phyloP scores from a whole-genome alignment of 2,888 invertebrate genomes.

The Catocala nupta region DNA sequence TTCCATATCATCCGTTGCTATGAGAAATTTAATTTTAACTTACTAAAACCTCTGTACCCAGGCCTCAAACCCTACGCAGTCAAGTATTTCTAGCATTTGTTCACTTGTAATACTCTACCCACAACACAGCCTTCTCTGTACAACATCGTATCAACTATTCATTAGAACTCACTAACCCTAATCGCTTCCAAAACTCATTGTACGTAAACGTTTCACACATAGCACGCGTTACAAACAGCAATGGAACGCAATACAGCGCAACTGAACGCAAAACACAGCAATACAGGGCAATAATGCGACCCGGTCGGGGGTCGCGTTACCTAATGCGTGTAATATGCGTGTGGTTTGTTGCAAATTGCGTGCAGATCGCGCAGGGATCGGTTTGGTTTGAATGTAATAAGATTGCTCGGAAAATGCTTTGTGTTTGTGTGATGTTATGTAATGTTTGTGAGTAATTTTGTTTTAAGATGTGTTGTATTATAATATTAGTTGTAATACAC shows the following conservation, averaged over 20 bases:
- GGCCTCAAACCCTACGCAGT: no score
- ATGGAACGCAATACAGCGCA: conserved; percentile 18
- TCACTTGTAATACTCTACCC: background rate
- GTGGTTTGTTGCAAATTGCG: conserved; percentile 47
- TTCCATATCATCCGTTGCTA: no score
- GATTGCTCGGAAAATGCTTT: background rate
- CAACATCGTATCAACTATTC: background rate
- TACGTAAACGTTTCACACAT: conserved; percentile 23
- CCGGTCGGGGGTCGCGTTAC: conserved; percentile 15
- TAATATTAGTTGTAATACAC: no score
- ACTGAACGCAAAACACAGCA: conserved; percentile 20
- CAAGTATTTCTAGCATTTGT: no score
- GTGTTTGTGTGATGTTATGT: background rate
- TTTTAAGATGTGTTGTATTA: no score
- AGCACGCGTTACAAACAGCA: background rate
- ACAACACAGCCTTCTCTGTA: background rate
- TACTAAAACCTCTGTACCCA: no score
- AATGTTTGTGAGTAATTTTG: no score
- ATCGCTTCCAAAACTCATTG: conserved; percentile 25
- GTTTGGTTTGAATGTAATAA: conserved; percentile 7
- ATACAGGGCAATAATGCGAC: conserved; percentile 20
- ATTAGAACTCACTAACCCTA: conserved; percentile 16
- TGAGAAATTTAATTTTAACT: no score
- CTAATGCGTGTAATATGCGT: conserved; percentile 36
- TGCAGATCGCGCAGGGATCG: conserved; percentile 27